Evolutionary conservation across 2,113 vertebrate genomes (phyloP).

Genomic region (Ptilonorhynchus violaceus): DNA sequence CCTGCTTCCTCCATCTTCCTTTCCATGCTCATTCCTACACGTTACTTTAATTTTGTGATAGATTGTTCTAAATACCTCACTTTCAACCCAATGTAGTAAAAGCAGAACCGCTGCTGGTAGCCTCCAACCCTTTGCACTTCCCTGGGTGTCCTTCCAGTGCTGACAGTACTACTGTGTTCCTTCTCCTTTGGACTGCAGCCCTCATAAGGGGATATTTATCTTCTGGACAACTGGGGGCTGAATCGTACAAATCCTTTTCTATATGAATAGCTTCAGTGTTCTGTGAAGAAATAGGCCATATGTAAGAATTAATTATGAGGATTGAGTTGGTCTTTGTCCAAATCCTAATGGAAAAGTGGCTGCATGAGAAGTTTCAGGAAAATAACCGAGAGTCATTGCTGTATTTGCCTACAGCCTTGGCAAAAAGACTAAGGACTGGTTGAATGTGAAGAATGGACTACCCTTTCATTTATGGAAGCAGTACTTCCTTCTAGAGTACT

Average conservation of each 20-base stretch:
- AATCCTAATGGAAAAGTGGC: background rate
- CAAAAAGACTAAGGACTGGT: background rate
- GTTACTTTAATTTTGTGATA: background rate
- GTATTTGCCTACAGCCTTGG: background rate
- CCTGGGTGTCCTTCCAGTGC: background rate
- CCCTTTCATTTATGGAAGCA: background rate
- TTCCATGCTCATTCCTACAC: background rate
- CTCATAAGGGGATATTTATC: background rate
- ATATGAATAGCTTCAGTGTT: slow-evolving; percentile 40
- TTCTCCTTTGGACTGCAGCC: background rate
- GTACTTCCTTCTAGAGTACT: background rate
- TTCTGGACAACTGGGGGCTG: background rate
- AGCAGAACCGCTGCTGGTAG: background rate
- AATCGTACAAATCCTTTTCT: background rate
- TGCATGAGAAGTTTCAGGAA: background rate
- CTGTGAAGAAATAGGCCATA: background rate
- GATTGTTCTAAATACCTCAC: background rate
- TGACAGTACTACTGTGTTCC: background rate
- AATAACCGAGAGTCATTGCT: background rate
- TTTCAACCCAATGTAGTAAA: background rate
- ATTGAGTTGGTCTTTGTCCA: background rate
- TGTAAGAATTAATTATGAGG: background rate
- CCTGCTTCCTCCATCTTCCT: background rate
- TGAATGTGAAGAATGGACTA: background rate
- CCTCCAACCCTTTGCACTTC: background rate